These are phyloP conservation scores for Lota lota DNA, from an alignment of 2,113 vertebrate species.

Conservation along the genomic window DNA sequence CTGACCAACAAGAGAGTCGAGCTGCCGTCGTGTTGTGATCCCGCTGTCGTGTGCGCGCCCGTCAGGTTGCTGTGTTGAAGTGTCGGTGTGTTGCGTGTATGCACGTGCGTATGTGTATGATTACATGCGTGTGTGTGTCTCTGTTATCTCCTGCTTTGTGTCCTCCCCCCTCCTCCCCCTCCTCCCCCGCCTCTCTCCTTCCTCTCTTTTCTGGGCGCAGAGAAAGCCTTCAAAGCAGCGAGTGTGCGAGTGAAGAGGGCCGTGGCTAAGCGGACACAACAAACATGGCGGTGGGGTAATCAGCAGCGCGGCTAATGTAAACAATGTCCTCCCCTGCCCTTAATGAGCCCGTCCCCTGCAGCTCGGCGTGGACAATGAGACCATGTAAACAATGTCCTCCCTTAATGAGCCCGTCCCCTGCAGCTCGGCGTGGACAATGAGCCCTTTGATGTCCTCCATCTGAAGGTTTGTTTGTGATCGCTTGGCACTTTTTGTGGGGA, in stretches of 20 bases:
- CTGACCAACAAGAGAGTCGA: no score
- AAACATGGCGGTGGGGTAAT: conserved; percentile 76
- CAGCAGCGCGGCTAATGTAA: conserved; percentile 78
- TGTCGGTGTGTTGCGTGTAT: no score
- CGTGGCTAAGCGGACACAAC: conserved; percentile 73
- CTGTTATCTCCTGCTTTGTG: background rate
- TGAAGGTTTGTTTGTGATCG: conserved; percentile 78
- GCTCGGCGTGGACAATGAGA: conserved; percentile 79
- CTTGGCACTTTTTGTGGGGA: conserved; percentile 78
- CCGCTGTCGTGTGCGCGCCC: no score
- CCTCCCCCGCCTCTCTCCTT: background rate
- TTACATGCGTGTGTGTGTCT: no score
- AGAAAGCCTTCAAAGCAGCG: conserved; percentile 79
- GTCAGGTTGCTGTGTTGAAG: no score
- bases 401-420: conserved; percentile 85
- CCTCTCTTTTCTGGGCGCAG: conserved; percentile 16
- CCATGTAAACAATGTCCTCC: conserved; percentile 75
- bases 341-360: conserved; percentile 86
- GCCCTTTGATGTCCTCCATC: conserved; percentile 84
- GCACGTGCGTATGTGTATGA: no score
- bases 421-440: conserved; percentile 79
- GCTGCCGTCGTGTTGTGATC: no score
- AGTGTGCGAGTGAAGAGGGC: conserved; percentile 72
- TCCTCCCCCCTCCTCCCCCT: background rate
- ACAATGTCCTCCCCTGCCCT: conserved; percentile 81